Percentiles rank a stretch among this genome's conserved stretches.
phyloP scores from a whole-genome alignment of 2,113 vertebrate genomes.

The Elephantulus edwardii region DNA sequence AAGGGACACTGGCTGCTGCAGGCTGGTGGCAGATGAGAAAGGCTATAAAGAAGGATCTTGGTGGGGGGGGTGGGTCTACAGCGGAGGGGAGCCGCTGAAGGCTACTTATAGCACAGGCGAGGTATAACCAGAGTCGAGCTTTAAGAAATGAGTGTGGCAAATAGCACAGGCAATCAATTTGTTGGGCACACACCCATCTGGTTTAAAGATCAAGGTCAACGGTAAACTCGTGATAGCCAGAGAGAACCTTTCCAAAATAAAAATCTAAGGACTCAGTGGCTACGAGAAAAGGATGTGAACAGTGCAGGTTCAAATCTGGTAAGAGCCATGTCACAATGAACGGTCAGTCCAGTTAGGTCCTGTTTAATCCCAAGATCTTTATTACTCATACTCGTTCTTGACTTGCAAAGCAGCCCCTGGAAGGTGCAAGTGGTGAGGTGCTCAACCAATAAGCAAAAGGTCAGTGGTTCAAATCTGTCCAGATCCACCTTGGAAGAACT shows the following conservation, averaged over 20 bases:
- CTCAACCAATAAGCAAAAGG: not conserved
- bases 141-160: not conserved
- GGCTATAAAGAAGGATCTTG: accelerated
- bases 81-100: not conserved
- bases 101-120: accelerated
- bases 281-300: not conserved
- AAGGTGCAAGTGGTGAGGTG: not conserved
- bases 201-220: not conserved
- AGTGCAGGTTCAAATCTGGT: not conserved
- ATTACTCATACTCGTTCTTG: not conserved
- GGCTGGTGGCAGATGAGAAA: not conserved
- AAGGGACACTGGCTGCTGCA: not conserved
- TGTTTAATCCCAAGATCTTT: not conserved
- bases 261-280: not conserved
- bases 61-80: not conserved
- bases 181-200: not conserved
- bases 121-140: not conserved
- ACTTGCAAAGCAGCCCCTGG: not conserved
- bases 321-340: not conserved
- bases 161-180: not conserved
- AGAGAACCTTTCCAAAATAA: not conserved
- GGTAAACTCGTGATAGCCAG: not conserved
- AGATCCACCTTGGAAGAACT: not conserved
- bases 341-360: not conserved
- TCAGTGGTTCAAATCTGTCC: not conserved